These are phyloP conservation scores for Paratrypauchen microcephalus DNA, from an alignment of 2,797 vertebrate genomes.

Conservation along the genomic window DNA sequence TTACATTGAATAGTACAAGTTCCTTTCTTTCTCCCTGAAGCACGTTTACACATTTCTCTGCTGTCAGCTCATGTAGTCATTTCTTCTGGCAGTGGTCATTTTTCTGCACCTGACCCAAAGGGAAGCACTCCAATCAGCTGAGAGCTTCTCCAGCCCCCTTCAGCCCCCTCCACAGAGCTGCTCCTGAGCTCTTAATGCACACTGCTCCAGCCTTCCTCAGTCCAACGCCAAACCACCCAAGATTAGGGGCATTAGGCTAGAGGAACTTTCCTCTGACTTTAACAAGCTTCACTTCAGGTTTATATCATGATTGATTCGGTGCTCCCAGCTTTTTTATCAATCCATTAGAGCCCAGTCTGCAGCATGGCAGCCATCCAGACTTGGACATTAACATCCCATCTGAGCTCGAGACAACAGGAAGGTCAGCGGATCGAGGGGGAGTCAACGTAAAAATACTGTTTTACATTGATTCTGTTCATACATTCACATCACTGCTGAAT, in stretches of 20 bases:
- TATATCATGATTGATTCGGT: slow-evolving; percentile 74
- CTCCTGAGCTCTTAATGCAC: slow-evolving; percentile 37
- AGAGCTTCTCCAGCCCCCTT: slow-evolving; percentile 9
- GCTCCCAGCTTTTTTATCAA: slow-evolving; percentile 71
- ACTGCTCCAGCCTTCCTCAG: slow-evolving; percentile 51
- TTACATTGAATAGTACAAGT: too few relatives aligned
- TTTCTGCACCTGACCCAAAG: not conserved
- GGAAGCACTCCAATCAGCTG: slow-evolving; percentile 11
- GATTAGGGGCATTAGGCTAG: slow-evolving; percentile 73
- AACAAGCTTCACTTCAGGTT: slow-evolving; percentile 70
- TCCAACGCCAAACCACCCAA: slow-evolving; percentile 66
- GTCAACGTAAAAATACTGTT: slow-evolving; percentile 19
- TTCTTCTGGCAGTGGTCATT: not conserved
- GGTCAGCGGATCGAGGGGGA: slow-evolving; percentile 53
- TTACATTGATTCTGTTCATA: slow-evolving; percentile 45
- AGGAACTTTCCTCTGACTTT: slow-evolving; percentile 69
- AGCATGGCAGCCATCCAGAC: slow-evolving; percentile 67
- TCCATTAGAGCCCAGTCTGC: slow-evolving; percentile 69
- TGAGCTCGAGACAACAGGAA: slow-evolving; percentile 63
- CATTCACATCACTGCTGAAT: slow-evolving; percentile 16
- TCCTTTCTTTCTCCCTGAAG: not conserved
- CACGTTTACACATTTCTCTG: not conserved
- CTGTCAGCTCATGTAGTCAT: not conserved
- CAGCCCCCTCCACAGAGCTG: slow-evolving; percentile 37
- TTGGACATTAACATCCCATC: slow-evolving; percentile 68